Evolutionary conservation across 1,140 invertebrate species (phyloP).

Genomic region (Euglossa dilemma): DNA sequence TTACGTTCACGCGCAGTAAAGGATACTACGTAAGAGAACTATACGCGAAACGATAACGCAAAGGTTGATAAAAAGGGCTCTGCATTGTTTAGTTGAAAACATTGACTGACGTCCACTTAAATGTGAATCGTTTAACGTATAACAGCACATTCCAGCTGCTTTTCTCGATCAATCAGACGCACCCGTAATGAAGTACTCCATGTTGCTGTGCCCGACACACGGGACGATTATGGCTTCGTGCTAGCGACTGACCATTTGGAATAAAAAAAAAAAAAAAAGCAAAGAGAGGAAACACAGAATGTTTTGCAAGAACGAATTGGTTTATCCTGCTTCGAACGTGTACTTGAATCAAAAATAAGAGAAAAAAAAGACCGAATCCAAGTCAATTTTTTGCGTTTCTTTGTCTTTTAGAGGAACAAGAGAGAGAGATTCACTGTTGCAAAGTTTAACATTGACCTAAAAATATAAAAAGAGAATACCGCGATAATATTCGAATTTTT

Average conservation of each 20-base stretch:
- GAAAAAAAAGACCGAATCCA: constrained; percentile 6
- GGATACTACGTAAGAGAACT: constrained; percentile 46
- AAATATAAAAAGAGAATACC: not conserved
- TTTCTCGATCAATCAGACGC: constrained; percentile 61
- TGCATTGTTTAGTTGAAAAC: constrained; percentile 69
- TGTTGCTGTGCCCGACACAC: constrained; percentile 31
- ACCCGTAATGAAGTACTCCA: constrained; percentile 40
- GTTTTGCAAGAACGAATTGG: constrained; percentile 29
- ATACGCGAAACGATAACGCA: constrained; percentile 42
- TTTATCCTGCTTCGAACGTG: constrained; percentile 44
- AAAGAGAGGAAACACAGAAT: not conserved
- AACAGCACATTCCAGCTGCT: constrained; percentile 73
- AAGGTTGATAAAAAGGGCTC: constrained; percentile 59
- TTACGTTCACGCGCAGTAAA: constrained; percentile 69
- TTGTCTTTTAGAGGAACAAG: no score
- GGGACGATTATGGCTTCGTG: constrained; percentile 27
- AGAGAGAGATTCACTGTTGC: not conserved
- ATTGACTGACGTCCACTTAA: constrained; percentile 64
- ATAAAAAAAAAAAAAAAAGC: constrained; percentile 18
- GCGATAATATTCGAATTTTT: constrained; percentile 15
- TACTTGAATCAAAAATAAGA: constrained; percentile 57
- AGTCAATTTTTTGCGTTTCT: not conserved
- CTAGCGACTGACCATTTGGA: constrained; percentile 36
- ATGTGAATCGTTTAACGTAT: constrained; percentile 64
- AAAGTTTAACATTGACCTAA: constrained; percentile 20